Percentiles rank a stretch among this genome's conserved stretches.
phyloP scores from a whole-genome alignment of 2,113 vertebrate genomes.

The Piliocolobus tephrosceles region DNA sequence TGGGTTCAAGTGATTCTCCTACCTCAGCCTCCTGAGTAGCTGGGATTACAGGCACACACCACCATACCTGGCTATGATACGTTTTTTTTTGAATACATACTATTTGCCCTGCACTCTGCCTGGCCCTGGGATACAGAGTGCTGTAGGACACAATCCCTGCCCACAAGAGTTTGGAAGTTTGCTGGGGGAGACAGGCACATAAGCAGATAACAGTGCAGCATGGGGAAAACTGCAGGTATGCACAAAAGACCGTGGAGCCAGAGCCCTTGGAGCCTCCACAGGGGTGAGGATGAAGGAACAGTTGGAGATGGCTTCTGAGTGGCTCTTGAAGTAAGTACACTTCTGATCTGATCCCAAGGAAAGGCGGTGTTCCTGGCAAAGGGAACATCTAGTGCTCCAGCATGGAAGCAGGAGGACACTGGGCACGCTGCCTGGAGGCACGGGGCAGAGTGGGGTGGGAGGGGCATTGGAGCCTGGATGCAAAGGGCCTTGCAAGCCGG shows the following conservation, averaged over 20 bases:
- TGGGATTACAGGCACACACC: too few relatives aligned
- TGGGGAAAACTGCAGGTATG: rapidly evolving
- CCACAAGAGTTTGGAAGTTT: not conserved
- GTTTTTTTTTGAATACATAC: not conserved
- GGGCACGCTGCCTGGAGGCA: too few relatives aligned
- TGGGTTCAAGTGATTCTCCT: too few relatives aligned
- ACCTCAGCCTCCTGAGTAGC: too few relatives aligned
- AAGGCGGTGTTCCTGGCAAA: not conserved
- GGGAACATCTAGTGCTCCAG: not conserved
- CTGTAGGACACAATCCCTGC: too few relatives aligned
- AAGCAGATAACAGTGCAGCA: too few relatives aligned
- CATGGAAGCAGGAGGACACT: not conserved
- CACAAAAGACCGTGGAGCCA: not conserved
- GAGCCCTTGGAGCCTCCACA: not conserved
- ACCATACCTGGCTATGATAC: too few relatives aligned
- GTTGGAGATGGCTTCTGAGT: not conserved
- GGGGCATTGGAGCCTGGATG: not conserved
- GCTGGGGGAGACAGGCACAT: rapidly evolving
- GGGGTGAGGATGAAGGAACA: too few relatives aligned
- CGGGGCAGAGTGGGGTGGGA: too few relatives aligned
- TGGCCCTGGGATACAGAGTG: not conserved
- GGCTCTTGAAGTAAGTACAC: not conserved
- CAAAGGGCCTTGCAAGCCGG: not conserved
- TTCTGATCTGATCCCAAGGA: not conserved
- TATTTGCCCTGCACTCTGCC: not conserved